Conservation (phyloP, 2,113 vertebrate species). For the Saccopteryx leptura region DNA sequence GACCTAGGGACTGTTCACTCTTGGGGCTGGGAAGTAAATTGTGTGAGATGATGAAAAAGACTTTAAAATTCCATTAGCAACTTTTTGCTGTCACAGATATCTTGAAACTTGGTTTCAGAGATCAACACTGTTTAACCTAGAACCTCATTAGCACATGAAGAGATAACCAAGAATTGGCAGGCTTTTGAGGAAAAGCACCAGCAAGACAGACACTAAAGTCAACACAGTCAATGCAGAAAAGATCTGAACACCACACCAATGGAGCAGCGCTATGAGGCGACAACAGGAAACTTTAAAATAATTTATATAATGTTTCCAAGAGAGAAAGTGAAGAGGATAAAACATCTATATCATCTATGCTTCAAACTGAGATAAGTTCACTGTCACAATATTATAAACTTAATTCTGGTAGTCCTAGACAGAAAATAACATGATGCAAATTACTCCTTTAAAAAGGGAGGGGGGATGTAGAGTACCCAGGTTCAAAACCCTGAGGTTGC, state of each 20-base stretch:
- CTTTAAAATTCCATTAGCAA: slow-evolving; percentile 78
- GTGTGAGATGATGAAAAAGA: slow-evolving; percentile 67
- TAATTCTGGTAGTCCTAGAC: slow-evolving; percentile 4
- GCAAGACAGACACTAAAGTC: slow-evolving; percentile 59
- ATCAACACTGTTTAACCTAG: slow-evolving; percentile 69
- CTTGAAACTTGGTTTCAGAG: slow-evolving; percentile 74
- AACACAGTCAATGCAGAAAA: neutral
- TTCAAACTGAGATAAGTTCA: neutral
- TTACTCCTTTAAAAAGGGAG: neutral
- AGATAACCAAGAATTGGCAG: slow-evolving; percentile 78
- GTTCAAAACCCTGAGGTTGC: too few relatives aligned
- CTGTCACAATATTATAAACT: neutral
- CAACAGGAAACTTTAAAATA: neutral
- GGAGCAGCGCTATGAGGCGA: neutral
- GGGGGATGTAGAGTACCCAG: too few relatives aligned
- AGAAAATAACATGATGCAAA: neutral
- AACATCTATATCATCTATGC: neutral
- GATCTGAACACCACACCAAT: neutral
- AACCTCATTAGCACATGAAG: slow-evolving; percentile 74
- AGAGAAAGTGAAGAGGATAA: neutral
- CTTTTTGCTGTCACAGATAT: slow-evolving; percentile 71
- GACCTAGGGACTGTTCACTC: slow-evolving; percentile 52
- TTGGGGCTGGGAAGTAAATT: slow-evolving; percentile 16
- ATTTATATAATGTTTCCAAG: neutral
- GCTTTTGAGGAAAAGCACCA: slow-evolving; percentile 67